Evolutionary conservation across 2,113 vertebrate genomes (phyloP).

Genomic region (Tachuris rubrigastra): DNA sequence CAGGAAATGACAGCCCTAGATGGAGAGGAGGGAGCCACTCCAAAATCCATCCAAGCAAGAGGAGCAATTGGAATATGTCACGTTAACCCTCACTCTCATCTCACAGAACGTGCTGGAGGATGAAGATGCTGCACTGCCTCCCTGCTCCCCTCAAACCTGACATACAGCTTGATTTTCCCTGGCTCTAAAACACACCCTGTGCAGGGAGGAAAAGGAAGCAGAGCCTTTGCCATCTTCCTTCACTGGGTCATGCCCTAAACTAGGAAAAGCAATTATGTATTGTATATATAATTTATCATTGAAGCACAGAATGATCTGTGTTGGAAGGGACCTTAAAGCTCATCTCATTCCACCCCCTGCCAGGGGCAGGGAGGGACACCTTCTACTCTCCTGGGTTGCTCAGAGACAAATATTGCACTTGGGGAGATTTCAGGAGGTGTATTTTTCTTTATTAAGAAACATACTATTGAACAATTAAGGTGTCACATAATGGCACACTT

Average conservation of each 20-base stretch:
- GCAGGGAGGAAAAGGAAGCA: background rate
- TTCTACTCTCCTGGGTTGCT: background rate
- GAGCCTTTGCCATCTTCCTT: background rate
- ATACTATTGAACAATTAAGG: background rate
- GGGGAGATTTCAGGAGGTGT: background rate
- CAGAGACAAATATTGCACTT: background rate
- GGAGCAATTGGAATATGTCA: background rate
- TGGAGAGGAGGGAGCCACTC: background rate
- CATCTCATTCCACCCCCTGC: background rate
- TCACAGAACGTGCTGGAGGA: background rate
- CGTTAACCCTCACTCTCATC: background rate
- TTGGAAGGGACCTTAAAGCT: background rate
- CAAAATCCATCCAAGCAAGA: conserved; percentile 12
- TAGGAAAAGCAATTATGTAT: background rate
- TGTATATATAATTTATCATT: background rate
- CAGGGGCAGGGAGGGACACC: background rate
- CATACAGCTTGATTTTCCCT: background rate
- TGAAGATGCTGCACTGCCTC: background rate
- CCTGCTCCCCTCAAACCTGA: background rate
- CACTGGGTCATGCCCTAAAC: background rate
- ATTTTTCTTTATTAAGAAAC: background rate
- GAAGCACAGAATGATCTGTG: background rate
- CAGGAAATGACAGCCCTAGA: conserved; percentile 69
- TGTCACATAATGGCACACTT: background rate
- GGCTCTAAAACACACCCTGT: background rate